Conservation (phyloP, 2,797 vertebrate genomes). For the Hoplostethus mediterraneus region DNA sequence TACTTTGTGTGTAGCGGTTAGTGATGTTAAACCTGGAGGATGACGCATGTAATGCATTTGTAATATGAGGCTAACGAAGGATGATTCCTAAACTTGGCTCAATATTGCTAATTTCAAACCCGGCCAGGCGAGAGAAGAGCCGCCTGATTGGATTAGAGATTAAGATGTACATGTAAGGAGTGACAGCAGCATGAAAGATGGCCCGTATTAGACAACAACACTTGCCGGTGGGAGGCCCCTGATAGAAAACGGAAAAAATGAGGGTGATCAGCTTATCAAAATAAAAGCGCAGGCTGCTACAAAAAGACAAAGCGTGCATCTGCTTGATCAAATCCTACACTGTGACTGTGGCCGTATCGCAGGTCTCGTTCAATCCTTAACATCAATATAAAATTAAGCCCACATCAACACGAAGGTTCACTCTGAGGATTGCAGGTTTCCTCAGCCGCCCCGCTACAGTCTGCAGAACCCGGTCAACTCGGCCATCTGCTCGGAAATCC, state of each 20-base stretch:
- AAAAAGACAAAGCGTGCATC: not conserved
- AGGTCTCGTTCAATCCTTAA: not conserved
- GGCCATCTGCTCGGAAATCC: constrained; percentile 73
- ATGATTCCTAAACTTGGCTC: not conserved
- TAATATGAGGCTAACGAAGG: not conserved
- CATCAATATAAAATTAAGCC: constrained; percentile 39
- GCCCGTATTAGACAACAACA: not conserved
- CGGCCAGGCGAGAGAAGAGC: constrained; percentile 26
- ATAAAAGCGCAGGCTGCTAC: fast-evolving
- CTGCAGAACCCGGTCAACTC: constrained; percentile 51
- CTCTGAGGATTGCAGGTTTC: not conserved
- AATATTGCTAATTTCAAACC: constrained; percentile 8
- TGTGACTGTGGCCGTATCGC: not conserved
- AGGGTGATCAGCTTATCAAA: not conserved
- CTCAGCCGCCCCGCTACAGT: constrained; percentile 13
- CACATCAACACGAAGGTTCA: constrained; percentile 19
- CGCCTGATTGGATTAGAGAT: constrained; percentile 70
- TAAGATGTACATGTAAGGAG: constrained; percentile 30
- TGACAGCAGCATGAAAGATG: constrained; percentile 18
- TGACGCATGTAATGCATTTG: constrained; percentile 15
- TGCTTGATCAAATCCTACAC: no score
- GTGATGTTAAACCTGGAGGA: not conserved
- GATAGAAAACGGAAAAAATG: not conserved
- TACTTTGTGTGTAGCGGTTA: not conserved
- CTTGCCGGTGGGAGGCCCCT: not conserved